These are phyloP conservation scores for Rhopalosiphum nymphaeae DNA, from an alignment of 2,888 invertebrate genomes.

Conservation along the genomic window DNA sequence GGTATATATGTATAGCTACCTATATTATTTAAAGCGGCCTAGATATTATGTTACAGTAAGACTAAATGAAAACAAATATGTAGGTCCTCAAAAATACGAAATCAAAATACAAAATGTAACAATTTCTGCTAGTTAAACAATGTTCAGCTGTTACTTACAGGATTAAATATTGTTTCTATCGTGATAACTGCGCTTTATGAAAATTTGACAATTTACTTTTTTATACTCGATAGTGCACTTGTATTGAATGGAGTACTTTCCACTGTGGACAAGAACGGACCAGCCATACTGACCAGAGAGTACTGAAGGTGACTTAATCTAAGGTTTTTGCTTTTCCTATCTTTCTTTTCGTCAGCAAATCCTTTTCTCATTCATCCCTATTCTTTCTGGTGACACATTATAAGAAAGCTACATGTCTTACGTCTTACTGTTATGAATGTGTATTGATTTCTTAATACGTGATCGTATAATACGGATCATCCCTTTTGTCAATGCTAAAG, in stretches of 20 bases:
- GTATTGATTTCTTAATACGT: no score
- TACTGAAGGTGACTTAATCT: not conserved
- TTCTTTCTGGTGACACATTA: not conserved
- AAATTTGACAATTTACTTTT: no score
- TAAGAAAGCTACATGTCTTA: not conserved
- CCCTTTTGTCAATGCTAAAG: no score
- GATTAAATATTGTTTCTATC: not conserved
- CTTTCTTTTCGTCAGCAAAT: not conserved
- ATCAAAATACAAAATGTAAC: not conserved
- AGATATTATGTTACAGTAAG: no score
- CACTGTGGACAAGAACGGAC: not conserved
- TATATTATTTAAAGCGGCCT: no score
- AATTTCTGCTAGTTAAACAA: not conserved
- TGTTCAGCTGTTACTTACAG: not conserved
- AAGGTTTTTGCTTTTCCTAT: not conserved
- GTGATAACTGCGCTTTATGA: no score
- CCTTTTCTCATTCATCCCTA: not conserved
- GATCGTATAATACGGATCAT: no score
- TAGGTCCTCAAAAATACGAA: no score
- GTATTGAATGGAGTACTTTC: not conserved
- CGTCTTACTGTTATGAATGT: not conserved
- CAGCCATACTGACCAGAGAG: not conserved
- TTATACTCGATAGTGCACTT: not conserved
- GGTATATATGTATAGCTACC: no score
- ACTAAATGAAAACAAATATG: no score